These are phyloP conservation scores for Ceratina calcarata DNA, from an alignment of 1,140 invertebrate species.

Conservation along the genomic window DNA sequence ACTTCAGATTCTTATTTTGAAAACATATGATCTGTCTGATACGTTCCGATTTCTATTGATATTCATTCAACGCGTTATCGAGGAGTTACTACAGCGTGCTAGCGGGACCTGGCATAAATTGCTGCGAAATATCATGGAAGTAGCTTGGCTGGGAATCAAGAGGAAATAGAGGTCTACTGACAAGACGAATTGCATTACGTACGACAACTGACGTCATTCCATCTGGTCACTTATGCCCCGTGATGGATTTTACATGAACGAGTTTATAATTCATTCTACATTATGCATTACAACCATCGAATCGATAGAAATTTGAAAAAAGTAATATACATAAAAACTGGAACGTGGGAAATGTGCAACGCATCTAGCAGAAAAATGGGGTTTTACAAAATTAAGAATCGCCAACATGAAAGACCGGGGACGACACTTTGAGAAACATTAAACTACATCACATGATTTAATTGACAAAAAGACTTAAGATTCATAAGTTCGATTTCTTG, in stretches of 20 bases:
- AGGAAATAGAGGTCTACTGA: slow-evolving; percentile 51
- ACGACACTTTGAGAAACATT: too few species aligned
- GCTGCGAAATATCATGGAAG: slow-evolving; percentile 16
- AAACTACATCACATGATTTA: too few species aligned
- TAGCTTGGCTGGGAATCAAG: slow-evolving; percentile 30
- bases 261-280: slow-evolving; percentile 37
- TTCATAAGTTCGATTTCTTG: too few species aligned
- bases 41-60: neutral
- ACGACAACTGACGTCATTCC: slow-evolving; percentile 47
- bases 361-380: too few species aligned
- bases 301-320: too few species aligned
- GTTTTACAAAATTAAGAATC: too few species aligned
- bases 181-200: slow-evolving; percentile 57
- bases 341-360: too few species aligned
- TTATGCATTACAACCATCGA: neutral
- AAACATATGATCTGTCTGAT: neutral
- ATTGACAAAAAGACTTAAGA: too few species aligned
- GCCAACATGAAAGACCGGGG: too few species aligned
- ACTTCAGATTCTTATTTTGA: neutral
- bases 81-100: neutral
- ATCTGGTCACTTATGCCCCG: slow-evolving; percentile 14
- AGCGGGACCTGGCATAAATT: slow-evolving; percentile 16
- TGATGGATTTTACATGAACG: slow-evolving; percentile 49
- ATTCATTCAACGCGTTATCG: neutral
- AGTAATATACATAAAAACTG: too few species aligned